These are phyloP conservation scores for Heliornis fulica DNA, from an alignment of 2,113 vertebrate species.

Conservation along the genomic window DNA sequence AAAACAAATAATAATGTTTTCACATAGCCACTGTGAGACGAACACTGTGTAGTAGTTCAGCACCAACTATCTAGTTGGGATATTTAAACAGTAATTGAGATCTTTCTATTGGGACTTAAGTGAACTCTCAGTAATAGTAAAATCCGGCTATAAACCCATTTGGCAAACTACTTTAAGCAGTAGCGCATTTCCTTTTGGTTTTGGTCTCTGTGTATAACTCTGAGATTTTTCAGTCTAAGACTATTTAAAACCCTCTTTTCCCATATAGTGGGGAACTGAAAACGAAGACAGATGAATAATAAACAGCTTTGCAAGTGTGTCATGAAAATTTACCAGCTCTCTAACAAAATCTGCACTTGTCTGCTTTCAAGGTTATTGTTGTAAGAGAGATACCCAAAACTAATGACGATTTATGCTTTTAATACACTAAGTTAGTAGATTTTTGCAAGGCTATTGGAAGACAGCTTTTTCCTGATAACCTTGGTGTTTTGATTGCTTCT, in stretches of 20 bases:
- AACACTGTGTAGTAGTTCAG: conserved; percentile 23
- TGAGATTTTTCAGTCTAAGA: conserved; percentile 55
- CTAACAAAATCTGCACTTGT: not conserved
- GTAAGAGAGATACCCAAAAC: not conserved
- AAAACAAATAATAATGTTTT: conserved; percentile 40
- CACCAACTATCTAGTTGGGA: conserved; percentile 52
- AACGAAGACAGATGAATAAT: conserved; percentile 67
- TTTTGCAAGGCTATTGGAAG: conserved; percentile 1
- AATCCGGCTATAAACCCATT: conserved; percentile 58
- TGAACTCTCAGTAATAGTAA: conserved; percentile 63
- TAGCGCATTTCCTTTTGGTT: conserved; percentile 56
- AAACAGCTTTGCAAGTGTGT: conserved; percentile 12
- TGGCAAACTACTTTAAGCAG: conserved; percentile 55
- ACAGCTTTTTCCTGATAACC: not conserved
- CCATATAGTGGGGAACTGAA: conserved; percentile 59
- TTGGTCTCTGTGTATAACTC: conserved; percentile 48
- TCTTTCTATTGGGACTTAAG: conserved; percentile 51
- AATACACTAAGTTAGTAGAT: not conserved
- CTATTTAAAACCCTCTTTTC: conserved; percentile 63
- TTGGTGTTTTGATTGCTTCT: not conserved
- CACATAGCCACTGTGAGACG: conserved; percentile 33
- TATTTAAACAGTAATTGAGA: conserved; percentile 68
- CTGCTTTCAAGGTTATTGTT: not conserved
- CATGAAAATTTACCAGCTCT: not conserved
- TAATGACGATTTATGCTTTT: conserved; percentile 15